Evolutionary conservation across 1,140 invertebrate species (phyloP), one percentile per base, ranked within the genome.

Genomic region (Lucilia sericata): DNA sequence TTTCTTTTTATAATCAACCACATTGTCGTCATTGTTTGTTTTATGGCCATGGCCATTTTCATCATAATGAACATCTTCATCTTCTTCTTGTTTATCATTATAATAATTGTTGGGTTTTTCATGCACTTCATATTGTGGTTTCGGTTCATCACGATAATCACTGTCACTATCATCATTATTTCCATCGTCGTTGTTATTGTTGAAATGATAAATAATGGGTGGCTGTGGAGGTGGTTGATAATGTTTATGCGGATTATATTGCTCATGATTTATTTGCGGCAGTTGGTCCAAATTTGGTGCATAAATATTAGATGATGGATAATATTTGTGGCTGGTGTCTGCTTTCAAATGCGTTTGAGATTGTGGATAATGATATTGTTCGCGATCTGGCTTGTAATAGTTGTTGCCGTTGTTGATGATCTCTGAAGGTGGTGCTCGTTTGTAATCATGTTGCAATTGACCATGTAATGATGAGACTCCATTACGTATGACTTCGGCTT

Each of bases 401-500:
- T 76, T 76, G 36, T 76, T 76, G 34, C 13, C n/a, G n/a, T n/a
- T 75, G 60, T 70, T 17, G 25, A 21, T 13, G 25, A 42, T 42
- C 17, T 76, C 12, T 42, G 2, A 76, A 76, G 74, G 74, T 17
- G 14, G 30, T 55, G 65, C 65, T 5, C 14, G n/a, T 60, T 60
- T n/a, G n/a, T 60, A n/a, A 21, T 80, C 42, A 10, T 51, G 49
- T 21, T 80, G 42, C 9, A 49, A 14, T 21, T 90, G 88, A 34
- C 88, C 90, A 84, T 91, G 88, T 42, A 89, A 51, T 8, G 86
- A 86, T 51, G 82, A 51, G 12, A 90, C 86, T 74, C 91, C 91
- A 82, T 90, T 87, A 21, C 87, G 90, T 82, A 89, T 88, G 12
- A 92, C 90, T 85, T 91, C 90, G 21, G 92, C 93, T 85, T 92